These are phyloP conservation scores for Latrodectus elegans DNA, from an alignment of 2,888 invertebrate species.

Conservation along the genomic window DNA sequence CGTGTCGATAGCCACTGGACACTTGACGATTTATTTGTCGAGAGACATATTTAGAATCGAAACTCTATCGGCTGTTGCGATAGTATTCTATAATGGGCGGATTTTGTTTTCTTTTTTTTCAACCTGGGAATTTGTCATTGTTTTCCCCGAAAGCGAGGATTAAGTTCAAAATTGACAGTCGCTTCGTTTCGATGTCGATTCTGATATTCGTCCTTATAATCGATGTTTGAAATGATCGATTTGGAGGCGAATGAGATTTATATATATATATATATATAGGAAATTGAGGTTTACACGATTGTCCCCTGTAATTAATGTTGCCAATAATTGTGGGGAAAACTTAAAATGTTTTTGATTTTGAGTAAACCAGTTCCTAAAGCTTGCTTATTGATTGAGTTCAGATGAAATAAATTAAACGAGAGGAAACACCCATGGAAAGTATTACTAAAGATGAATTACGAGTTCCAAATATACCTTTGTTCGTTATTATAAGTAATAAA, in stretches of 20 bases:
- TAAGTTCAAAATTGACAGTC: slow-evolving; percentile 34
- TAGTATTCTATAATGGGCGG: not conserved
- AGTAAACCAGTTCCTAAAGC: too few species aligned
- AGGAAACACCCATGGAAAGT: too few species aligned
- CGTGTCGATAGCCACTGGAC: slow-evolving; percentile 58
- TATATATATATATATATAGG: too few species aligned
- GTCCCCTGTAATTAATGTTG: too few species aligned
- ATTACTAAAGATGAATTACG: too few species aligned
- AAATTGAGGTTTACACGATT: too few species aligned
- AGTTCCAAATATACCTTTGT: too few species aligned
- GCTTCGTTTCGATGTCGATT: slow-evolving; percentile 8
- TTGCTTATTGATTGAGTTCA: too few species aligned
- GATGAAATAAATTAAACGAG: too few species aligned
- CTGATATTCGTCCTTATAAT: not conserved
- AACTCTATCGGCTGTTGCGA: slow-evolving; percentile 25
- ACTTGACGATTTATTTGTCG: slow-evolving; percentile 51
- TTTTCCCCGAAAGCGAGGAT: slow-evolving; percentile 13
- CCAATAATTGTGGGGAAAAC: too few species aligned
- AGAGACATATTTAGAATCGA: slow-evolving; percentile 34
- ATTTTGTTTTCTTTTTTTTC: slow-evolving; percentile 8
- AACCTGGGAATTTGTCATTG: slow-evolving; percentile 17
- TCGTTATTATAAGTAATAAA: too few species aligned
- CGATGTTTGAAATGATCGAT: not conserved
- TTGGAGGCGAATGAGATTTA: not conserved
- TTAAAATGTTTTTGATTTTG: too few species aligned